Evolutionary conservation across 1,140 invertebrate species (phyloP).

Genomic region (Trichogramma pretiosum): DNA sequence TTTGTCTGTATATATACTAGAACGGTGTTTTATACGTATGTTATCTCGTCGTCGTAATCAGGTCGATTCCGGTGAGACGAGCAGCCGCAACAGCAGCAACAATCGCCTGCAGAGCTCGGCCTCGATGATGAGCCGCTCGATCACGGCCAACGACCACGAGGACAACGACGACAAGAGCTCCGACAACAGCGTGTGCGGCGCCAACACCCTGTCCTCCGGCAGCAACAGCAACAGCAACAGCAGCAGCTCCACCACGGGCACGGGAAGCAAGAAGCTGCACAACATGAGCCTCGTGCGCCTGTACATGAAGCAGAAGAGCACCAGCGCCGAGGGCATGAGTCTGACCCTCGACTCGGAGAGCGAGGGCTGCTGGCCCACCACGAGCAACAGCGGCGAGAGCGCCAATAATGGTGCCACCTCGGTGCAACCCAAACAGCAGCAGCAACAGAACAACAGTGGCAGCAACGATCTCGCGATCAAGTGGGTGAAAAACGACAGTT

Average conservation of each 20-base stretch:
- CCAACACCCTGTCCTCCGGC: slow-evolving; percentile 35
- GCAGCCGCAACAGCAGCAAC: slow-evolving; percentile 31
- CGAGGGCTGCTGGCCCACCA: slow-evolving; percentile 38
- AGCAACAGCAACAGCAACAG: no score
- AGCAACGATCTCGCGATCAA: slow-evolving; percentile 41
- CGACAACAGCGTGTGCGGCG: slow-evolving; percentile 39
- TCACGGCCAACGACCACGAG: no score
- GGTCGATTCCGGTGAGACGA: slow-evolving; percentile 41
- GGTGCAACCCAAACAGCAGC: slow-evolving; percentile 14
- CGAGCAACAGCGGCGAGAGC: slow-evolving; percentile 34
- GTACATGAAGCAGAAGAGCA: slow-evolving; percentile 83
- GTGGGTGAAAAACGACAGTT: slow-evolving; percentile 36
- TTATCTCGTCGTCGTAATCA: slow-evolving; percentile 19
- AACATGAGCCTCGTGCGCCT: slow-evolving; percentile 78
- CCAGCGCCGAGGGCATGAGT: slow-evolving; percentile 60
- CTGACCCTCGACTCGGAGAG: slow-evolving; percentile 37
- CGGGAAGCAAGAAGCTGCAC: slow-evolving; percentile 46
- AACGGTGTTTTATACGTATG: no score
- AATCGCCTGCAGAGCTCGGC: slow-evolving; percentile 37
- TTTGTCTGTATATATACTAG: no score
- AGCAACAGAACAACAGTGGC: slow-evolving; percentile 15
- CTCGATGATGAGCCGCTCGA: slow-evolving; percentile 39
- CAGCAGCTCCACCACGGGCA: no score
- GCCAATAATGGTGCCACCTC: slow-evolving; percentile 29
- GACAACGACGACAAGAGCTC: slow-evolving; percentile 44